Evolutionary conservation across 2,888 invertebrate species (phyloP), one percentile per base, ranked within the genome.

Genomic region (Dynastes tityus): DNA sequence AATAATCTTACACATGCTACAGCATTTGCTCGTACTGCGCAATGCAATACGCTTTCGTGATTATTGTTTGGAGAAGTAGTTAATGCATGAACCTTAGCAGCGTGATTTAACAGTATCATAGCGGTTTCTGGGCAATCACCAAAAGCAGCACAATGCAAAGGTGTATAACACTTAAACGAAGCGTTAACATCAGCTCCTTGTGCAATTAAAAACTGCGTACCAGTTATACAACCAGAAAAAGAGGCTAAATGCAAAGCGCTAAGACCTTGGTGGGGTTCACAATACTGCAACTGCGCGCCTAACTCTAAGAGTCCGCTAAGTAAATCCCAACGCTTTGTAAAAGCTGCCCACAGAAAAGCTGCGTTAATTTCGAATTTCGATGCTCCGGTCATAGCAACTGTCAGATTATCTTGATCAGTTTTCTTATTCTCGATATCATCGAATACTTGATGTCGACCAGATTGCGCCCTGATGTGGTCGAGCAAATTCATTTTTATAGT

Each of bases 71-170:
- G 86, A 45, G 89, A 94, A 32, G 92, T 93, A 61, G 94, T 92
- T 77, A 93, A 90, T 80, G 92, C 91, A 80, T 90, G 89, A 68
- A 95, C 92, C 80, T 92, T 91, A 75, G 95, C 93, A 27, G 94
- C 94, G 81, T 91, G 92, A 80, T 92, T 92, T 80, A 97, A 91
- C 80, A 97, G 91, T 85, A 96, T 91, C 88, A 93, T 93, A 77
- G 95, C 94, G 13, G 96, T 95, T 85, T 95, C 93, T 75, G 94
- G 92, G 80, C 96, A 94, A 86, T 97, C 95, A 13, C 97, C 96
- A 89, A 96, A 96, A 49, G 97, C 96, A 13, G 97, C 96, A 87
- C 96, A 96, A 88, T 98, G 97, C 79, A 97, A 91, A 0, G 97
- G 96, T 65, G 95, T 94, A 86, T 95, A 95, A 83, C 93, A 92